These are phyloP conservation scores for Anolis carolinensis DNA, from an alignment of 2,113 vertebrate species.

Conservation along the genomic window DNA sequence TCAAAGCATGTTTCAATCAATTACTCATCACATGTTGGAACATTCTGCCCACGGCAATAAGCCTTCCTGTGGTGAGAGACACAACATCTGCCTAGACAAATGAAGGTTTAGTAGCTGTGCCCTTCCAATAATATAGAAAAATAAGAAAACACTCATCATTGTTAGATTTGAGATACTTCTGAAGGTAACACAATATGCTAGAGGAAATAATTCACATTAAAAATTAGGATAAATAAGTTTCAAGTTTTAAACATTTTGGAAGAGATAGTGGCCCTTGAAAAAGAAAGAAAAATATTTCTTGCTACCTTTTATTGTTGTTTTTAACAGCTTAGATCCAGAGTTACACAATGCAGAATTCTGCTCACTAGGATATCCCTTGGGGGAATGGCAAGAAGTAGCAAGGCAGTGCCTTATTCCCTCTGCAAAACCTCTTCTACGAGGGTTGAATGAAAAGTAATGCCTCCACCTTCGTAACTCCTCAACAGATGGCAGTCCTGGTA, in stretches of 20 bases:
- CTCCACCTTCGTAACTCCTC: too few relatives aligned
- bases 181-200: background rate
- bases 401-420: background rate
- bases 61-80: background rate
- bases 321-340: background rate
- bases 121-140: background rate
- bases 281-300: background rate
- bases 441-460: too few relatives aligned
- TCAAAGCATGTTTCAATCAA: background rate
- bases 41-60: background rate
- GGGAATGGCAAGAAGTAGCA: background rate
- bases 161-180: slow-evolving; percentile 1
- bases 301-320: background rate
- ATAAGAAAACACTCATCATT: background rate
- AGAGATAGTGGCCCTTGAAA: background rate
- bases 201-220: background rate
- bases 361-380: background rate
- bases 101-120: background rate
- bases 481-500: too few relatives aligned
- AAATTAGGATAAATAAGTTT: slow-evolving; percentile 8
- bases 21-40: background rate
- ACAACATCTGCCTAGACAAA: background rate
- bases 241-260: background rate
- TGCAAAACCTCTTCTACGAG: background rate
- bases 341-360: background rate